A percentile compares a stretch with the other conserved stretches of the same genome.
Conservation (phyloP, 2,797 vertebrate genomes). For the Distichodus sexfasciatus region DNA sequence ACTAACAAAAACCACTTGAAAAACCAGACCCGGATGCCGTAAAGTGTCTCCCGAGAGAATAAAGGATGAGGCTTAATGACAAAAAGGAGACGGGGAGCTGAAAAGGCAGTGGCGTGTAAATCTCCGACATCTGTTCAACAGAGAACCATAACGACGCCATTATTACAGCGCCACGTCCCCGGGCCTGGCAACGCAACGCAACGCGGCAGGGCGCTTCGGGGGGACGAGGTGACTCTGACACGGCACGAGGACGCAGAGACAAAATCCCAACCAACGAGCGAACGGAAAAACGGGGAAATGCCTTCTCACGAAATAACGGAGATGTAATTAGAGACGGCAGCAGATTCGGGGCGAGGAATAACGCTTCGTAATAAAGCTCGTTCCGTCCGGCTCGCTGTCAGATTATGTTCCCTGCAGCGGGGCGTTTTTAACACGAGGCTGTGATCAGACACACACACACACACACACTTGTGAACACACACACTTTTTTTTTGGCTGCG, state of each 20-base stretch:
- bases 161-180: constrained; percentile 18
- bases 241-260: no score
- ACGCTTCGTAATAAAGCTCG: background rate
- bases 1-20: background rate
- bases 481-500: background rate
- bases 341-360: background rate
- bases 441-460: background rate
- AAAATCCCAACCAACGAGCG: constrained; percentile 15
- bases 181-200: no score
- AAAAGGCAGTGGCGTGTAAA: constrained; percentile 32
- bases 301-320: background rate
- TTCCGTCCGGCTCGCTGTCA: background rate
- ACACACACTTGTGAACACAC: background rate
- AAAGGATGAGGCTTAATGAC: constrained; percentile 2
- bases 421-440: constrained; percentile 1
- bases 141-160: constrained; percentile 34
- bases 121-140: constrained; percentile 43
- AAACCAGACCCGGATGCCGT: background rate
- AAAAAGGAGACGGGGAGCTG: background rate
- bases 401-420: background rate
- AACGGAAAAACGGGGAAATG: background rate
- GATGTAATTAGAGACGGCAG: background rate
- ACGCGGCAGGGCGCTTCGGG: no score
- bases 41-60: constrained; percentile 5
- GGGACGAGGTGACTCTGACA: no score